These are phyloP conservation scores for Phortica magna DNA, from an alignment of 2,888 invertebrate species.

Conservation along the genomic window DNA sequence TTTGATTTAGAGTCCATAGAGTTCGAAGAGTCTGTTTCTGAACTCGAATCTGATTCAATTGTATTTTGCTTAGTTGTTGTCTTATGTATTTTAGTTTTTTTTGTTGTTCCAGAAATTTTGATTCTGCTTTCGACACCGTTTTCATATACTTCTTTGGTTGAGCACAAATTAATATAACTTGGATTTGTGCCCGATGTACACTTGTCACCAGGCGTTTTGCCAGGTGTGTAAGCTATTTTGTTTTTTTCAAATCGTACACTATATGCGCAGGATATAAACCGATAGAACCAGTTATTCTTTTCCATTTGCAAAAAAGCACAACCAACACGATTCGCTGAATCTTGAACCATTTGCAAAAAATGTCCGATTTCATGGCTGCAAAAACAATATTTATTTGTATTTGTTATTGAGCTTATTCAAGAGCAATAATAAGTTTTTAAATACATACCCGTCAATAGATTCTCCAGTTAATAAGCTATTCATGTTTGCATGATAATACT, in stretches of 20 bases:
- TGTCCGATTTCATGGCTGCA: constrained; percentile 18
- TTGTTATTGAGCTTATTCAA: neutral
- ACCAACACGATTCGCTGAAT: neutral
- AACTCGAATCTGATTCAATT: too few species aligned
- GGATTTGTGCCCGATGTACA: neutral
- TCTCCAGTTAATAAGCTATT: neutral
- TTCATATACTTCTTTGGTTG: too few species aligned
- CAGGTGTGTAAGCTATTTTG: neutral
- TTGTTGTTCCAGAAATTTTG: too few species aligned
- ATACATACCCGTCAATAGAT: neutral
- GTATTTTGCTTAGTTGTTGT: neutral
- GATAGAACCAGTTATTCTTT: constrained; percentile 3
- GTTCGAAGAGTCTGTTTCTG: too few species aligned
- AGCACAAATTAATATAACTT: neutral
- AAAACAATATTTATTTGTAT: too few species aligned
- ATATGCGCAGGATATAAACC: constrained; percentile 16
- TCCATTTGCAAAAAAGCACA: neutral
- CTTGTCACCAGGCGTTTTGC: neutral
- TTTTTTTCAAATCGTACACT: constrained; percentile 18
- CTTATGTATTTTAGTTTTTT: too few species aligned
- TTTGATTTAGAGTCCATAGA: too few species aligned
- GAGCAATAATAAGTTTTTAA: neutral
- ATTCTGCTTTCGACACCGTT: too few species aligned
- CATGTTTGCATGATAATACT: neutral
- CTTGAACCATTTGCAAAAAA: constrained; percentile 24